Conservation (phyloP, 1,140 invertebrate species). For the Philaenus spumarius region DNA sequence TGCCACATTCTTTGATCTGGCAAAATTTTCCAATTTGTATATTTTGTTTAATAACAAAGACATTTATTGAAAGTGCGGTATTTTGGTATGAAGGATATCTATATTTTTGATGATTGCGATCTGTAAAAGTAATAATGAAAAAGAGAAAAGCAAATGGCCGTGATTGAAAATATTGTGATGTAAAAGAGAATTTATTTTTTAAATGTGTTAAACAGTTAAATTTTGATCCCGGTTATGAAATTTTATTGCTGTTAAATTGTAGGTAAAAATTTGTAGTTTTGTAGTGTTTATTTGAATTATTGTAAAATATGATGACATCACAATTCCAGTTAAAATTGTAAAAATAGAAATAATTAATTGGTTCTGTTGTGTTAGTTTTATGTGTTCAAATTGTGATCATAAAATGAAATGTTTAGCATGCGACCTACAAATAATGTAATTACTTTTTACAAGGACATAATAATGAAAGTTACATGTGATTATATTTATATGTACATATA, state of each 20-base stretch:
- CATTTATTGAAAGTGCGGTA: constrained; percentile 15
- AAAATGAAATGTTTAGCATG: constrained; percentile 7
- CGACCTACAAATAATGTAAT: constrained; percentile 2
- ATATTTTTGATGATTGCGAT: constrained; percentile 17
- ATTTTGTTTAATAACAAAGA: constrained; percentile 12
- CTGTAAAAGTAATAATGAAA: constrained; percentile 15
- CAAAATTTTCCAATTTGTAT: constrained; percentile 8
- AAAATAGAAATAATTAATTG: not conserved
- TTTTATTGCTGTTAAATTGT: constrained; percentile 21
- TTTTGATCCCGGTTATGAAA: constrained; percentile 20
- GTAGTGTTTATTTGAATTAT: constrained; percentile 14
- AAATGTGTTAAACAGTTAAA: constrained; percentile 13
- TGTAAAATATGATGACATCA: constrained; percentile 13
- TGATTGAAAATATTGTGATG: constrained; percentile 19
- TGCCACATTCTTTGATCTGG: constrained; percentile 14
- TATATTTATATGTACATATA: not conserved
- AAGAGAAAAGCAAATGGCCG: too few relatives aligned
- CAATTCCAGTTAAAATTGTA: not conserved
- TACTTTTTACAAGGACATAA: not conserved
- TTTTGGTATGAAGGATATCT: constrained; percentile 25
- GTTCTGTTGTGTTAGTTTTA: constrained; percentile 1
- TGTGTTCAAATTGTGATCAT: constrained; percentile 4
- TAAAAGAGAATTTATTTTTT: constrained; percentile 22
- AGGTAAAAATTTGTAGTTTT: constrained; percentile 19
- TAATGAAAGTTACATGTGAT: not conserved